Percentiles rank a stretch among this genome's conserved stretches.
These are phyloP conservation scores for Nemoura dubitans DNA, from an alignment of 2,888 invertebrate species.

Conservation along the genomic window DNA sequence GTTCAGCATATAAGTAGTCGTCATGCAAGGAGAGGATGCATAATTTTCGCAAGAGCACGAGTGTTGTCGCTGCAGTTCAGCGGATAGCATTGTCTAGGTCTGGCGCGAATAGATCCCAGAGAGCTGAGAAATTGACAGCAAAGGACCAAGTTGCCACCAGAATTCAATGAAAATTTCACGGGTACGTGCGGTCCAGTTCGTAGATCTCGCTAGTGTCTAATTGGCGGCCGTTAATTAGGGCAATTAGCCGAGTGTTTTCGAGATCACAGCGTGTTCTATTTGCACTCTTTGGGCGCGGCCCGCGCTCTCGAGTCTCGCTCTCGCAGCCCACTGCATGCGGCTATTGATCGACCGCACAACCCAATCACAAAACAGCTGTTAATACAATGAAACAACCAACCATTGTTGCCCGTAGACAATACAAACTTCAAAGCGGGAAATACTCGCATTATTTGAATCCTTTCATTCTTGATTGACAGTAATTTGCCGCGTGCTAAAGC, in stretches of 20 bases:
- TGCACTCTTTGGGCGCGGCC: slow-evolving; percentile 41
- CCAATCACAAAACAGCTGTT: slow-evolving; percentile 46
- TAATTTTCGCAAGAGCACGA: no score
- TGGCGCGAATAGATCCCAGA: background rate
- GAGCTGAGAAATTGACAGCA: background rate
- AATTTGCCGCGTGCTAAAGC: background rate
- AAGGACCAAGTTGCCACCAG: background rate
- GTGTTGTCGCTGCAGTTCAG: no score
- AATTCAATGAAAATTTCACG: background rate
- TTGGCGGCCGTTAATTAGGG: background rate
- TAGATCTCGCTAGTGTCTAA: background rate
- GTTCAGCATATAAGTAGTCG: no score
- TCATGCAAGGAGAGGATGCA: no score
- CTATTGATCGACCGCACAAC: slow-evolving; percentile 48
- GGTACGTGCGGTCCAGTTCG: background rate
- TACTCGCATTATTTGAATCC: background rate
- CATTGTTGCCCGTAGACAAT: slow-evolving; percentile 30
- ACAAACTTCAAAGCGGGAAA: background rate
- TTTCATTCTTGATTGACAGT: background rate
- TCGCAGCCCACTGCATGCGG: slow-evolving; percentile 47
- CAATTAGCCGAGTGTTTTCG: background rate
- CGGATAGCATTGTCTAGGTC: no score
- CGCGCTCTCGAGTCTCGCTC: background rate
- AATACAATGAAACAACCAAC: slow-evolving; percentile 38
- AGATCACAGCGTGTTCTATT: slow-evolving; percentile 23